Evolutionary conservation across 2,113 vertebrate genomes (phyloP).

Genomic region (Zosterops lateralis): DNA sequence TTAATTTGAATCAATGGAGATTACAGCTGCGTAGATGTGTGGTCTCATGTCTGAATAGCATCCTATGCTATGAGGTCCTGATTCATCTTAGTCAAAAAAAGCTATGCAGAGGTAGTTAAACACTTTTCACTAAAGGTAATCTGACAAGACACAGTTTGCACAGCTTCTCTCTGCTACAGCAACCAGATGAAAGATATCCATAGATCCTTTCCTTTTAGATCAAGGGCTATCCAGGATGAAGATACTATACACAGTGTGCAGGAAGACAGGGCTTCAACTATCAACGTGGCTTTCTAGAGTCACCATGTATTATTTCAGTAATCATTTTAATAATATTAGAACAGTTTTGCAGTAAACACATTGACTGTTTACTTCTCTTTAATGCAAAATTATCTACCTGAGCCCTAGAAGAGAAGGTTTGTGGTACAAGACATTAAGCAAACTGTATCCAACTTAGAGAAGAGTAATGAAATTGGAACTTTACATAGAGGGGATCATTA

Average conservation of each 20-base stretch:
- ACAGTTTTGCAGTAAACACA: not conserved
- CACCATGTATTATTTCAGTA: not conserved
- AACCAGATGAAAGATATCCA: not conserved
- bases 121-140: not conserved
- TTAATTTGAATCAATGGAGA: not conserved
- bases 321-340: not conserved
- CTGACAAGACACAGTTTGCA: not conserved
- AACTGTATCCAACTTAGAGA: not conserved
- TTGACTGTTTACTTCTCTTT: not conserved
- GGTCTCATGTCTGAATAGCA: not conserved
- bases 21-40: not conserved
- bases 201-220: not conserved
- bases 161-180: not conserved
- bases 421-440: not conserved
- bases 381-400: not conserved
- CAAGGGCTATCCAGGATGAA: not conserved
- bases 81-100: not conserved
- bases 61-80: not conserved
- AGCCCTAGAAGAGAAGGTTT: not conserved
- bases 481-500: not conserved
- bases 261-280: not conserved
- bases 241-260: rapidly evolving
- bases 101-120: not conserved
- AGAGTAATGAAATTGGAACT: not conserved
- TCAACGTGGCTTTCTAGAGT: not conserved